Evolutionary conservation across 37 sponge, comb jelly and placozoan species (phyloP), one percentile per base, ranked within the genome.

Genomic region (Aplysina aerophoba): DNA sequence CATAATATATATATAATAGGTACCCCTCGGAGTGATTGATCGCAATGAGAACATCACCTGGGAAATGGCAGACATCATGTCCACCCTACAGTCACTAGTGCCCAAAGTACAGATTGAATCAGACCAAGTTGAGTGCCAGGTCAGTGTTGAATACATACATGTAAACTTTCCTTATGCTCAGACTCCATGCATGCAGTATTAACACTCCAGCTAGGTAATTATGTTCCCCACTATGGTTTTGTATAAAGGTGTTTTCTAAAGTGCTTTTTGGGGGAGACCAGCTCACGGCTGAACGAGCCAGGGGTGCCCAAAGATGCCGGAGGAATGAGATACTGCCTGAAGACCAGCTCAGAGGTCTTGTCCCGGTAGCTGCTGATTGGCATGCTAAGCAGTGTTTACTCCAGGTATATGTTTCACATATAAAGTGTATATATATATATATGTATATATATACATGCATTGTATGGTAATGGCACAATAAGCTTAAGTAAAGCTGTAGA

Each of bases 341-440:
- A 75, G 78, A 75, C 78, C 78, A 75, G n/a, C 78, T 40, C n/a
- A 75, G 53, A 75, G 78, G 78, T 75, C 78, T 75, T 75, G 78
- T 40, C 78, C 78, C 78, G 41, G 54, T 41, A 38, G 54, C 54
- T 75, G 78, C 78, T 40, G 78, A 75, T 75, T 75, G 78, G 78
- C 78, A 75, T 75, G 50, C 78, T 75, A 75, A 75, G 50, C 54
- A 75, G 50, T 38, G 40, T 73, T 41, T 73, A 34, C 39, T 73
- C 21, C 74, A 73, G 74, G 74, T 73, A n/a, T n/a, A n/a, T 44
- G 6, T 44, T 44, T 44, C 50, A 44, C 8, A 44, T 44, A 8
- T 44, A 44, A 44, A 11, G 8, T 8, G 8, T 44, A 44, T 44
- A 44, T 11, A 11, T 44, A 44, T 44, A 44, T 44, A 44, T 8